These are phyloP conservation scores for Chaetophractus vellerosus DNA, from an alignment of 2,797 vertebrate genomes.

Conservation along the genomic window DNA sequence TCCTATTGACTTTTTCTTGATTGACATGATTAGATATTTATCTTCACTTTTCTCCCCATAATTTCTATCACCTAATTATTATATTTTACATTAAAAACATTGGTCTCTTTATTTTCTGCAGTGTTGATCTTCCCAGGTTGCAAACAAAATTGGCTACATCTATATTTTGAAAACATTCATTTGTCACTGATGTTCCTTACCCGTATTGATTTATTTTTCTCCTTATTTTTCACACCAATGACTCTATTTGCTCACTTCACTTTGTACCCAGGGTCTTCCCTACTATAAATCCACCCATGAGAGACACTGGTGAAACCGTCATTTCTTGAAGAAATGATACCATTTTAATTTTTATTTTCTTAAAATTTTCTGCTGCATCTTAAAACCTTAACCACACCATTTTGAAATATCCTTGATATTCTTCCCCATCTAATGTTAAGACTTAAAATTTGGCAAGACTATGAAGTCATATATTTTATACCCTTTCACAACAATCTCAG, in stretches of 20 bases:
- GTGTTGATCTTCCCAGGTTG: not conserved
- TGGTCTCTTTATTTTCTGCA: not conserved
- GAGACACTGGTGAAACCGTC: not conserved
- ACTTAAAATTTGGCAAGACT: not conserved
- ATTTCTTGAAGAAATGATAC: not conserved
- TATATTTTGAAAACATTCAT: not conserved
- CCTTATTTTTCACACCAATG: too few relatives aligned
- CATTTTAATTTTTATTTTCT: not conserved
- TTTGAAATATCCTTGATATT: not conserved
- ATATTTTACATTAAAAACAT: not conserved
- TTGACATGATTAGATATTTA: not conserved
- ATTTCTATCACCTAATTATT: not conserved
- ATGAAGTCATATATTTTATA: not conserved
- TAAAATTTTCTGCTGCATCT: conserved; percentile 16
- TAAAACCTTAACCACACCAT: not conserved
- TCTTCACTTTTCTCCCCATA: not conserved
- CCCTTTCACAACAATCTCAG: not conserved
- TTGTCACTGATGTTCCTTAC: too few relatives aligned
- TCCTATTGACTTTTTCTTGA: not conserved
- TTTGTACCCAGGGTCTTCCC: too few relatives aligned
- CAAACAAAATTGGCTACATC: not conserved
- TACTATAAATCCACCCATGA: not conserved
- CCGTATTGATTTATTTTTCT: too few relatives aligned
- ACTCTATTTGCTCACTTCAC: too few relatives aligned
- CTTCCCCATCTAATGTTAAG: not conserved